Evolutionary conservation across 2,113 vertebrate genomes (phyloP).

Genomic region (Macrotus californicus): DNA sequence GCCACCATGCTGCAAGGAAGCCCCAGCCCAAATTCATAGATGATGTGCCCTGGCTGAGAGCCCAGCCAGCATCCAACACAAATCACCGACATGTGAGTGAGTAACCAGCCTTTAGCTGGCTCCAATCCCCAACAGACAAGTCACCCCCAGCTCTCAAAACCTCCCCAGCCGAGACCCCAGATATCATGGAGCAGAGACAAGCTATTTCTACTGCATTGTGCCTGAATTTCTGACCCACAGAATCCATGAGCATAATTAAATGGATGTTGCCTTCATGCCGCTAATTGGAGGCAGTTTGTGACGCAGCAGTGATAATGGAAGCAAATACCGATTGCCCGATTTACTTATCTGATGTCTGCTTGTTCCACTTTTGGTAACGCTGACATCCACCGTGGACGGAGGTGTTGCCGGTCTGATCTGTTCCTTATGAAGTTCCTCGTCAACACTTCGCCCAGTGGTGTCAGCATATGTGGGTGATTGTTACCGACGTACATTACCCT

Average conservation of each 20-base stretch:
- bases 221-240: not conserved
- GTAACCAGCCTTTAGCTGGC: not conserved
- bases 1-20: not conserved
- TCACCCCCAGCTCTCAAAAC: not conserved
- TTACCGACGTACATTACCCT: not conserved
- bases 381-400: not conserved
- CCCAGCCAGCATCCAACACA: not conserved
- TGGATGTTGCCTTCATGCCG: not conserved
- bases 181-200: not conserved
- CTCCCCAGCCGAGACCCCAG: not conserved
- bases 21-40: not conserved
- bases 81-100: not conserved
- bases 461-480: not conserved
- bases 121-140: not conserved
- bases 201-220: not conserved
- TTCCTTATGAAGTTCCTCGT: not conserved
- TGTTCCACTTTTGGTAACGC: not conserved
- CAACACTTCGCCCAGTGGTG: not conserved
- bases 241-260: not conserved
- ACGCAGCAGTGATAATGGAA: too few relatives aligned
- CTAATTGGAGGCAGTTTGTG: not conserved
- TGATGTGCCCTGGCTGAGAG: not conserved
- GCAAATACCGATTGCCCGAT: not conserved
- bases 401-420: too few relatives aligned
- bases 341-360: not conserved